phyloP scores from a whole-genome alignment of 2,797 vertebrate species.

The Bufotes viridis region DNA sequence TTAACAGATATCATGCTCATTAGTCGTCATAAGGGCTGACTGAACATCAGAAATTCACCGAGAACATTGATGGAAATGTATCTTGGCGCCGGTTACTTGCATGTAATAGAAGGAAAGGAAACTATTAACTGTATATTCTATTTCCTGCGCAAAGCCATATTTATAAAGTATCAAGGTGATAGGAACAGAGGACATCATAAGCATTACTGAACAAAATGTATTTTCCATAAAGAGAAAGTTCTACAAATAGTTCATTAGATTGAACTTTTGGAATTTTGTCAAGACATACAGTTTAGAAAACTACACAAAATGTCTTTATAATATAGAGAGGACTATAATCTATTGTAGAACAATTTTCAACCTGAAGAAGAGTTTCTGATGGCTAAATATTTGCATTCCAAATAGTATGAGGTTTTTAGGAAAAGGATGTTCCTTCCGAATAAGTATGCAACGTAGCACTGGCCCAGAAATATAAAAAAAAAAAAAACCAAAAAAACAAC shows the following conservation, averaged over 20 bases:
- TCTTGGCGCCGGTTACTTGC: slow-evolving; percentile 29
- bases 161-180: slow-evolving; percentile 45
- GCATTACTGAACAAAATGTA: background rate
- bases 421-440: too few species aligned
- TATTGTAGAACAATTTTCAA: too few species aligned
- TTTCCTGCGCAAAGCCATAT: slow-evolving; percentile 43
- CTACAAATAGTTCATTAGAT: background rate
- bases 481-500: too few species aligned
- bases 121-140: slow-evolving; percentile 30
- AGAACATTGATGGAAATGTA: slow-evolving; percentile 42
- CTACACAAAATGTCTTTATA: background rate
- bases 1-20: slow-evolving; percentile 57
- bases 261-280: background rate
- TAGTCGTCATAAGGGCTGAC: slow-evolving; percentile 27
- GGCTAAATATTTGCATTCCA: too few species aligned
- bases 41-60: slow-evolving; percentile 53
- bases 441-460: too few species aligned
- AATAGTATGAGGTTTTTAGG: too few species aligned
- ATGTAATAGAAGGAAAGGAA: slow-evolving; percentile 46
- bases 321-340: too few species aligned
- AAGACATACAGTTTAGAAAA: background rate
- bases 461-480: too few species aligned
- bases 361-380: too few species aligned
- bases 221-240: background rate
- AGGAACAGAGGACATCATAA: background rate